A percentile compares a stretch with the other conserved stretches of the same genome.
Conservation (phyloP, 2,888 invertebrate species). For the Deilephila elpenor region DNA sequence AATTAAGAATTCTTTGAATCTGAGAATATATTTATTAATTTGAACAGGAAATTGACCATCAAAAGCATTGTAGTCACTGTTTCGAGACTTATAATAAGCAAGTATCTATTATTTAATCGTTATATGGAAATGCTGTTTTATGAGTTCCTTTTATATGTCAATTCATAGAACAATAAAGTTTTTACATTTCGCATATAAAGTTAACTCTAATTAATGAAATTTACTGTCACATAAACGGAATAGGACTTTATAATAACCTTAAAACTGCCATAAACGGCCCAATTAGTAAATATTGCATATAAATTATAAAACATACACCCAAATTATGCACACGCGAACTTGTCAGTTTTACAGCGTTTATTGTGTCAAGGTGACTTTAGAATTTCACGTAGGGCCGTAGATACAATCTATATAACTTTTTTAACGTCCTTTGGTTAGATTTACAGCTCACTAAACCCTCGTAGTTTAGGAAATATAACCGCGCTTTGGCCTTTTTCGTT, state of each 20-base stretch:
- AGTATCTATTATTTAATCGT: too few species aligned
- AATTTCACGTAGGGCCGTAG: slow-evolving; percentile 38
- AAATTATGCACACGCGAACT: slow-evolving; percentile 19
- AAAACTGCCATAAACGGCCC: slow-evolving; percentile 1
- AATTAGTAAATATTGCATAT: neutral
- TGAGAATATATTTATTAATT: too few species aligned
- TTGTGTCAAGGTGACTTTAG: slow-evolving; percentile 31
- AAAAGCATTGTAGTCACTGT: too few species aligned
- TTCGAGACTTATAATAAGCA: too few species aligned
- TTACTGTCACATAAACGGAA: neutral
- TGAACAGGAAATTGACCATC: too few species aligned
- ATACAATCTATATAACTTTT: slow-evolving; percentile 46
- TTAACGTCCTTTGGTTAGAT: slow-evolving; percentile 46
- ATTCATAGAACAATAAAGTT: neutral
- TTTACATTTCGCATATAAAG: neutral
- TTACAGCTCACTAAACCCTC: slow-evolving; percentile 48
- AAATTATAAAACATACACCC: neutral
- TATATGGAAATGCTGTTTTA: too few species aligned
- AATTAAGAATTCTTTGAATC: too few species aligned
- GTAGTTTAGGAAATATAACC: slow-evolving; percentile 41
- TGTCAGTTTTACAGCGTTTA: slow-evolving; percentile 15
- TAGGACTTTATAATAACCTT: neutral
- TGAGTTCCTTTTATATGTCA: too few species aligned
- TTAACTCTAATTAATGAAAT: neutral
- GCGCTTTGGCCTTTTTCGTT: slow-evolving; percentile 54